These are phyloP conservation scores for Rhinolophus sinicus DNA, from an alignment of 2,113 vertebrate genomes.

Conservation along the genomic window DNA sequence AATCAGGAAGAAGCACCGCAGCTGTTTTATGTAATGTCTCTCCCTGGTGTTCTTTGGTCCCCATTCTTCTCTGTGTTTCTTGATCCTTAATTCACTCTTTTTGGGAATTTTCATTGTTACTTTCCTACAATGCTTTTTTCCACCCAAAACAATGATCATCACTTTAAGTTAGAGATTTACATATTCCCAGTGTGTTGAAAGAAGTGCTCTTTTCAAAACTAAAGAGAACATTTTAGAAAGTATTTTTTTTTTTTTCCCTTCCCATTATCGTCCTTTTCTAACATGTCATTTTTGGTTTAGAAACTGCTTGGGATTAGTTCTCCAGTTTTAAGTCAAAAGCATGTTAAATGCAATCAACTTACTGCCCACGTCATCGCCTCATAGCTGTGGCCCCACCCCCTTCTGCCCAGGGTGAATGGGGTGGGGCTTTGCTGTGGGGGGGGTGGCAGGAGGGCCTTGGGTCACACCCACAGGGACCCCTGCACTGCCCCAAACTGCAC, in stretches of 20 bases:
- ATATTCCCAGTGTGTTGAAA: not conserved
- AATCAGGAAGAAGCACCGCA: not conserved
- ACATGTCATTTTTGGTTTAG: conserved; percentile 65
- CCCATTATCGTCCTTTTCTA: conserved; percentile 65
- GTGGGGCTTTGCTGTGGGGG: not conserved
- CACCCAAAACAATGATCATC: not conserved
- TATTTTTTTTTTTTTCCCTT: not conserved
- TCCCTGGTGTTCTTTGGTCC: not conserved
- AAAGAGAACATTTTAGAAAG: not conserved
- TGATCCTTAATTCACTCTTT: not conserved
- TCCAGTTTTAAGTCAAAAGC: conserved; percentile 62
- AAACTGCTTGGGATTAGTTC: conserved; percentile 71
- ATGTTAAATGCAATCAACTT: conserved; percentile 64
- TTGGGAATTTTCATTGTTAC: not conserved
- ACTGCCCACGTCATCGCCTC: conserved; percentile 49
- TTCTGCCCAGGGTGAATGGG: not conserved
- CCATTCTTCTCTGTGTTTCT: not conserved
- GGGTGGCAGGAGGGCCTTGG: not conserved
- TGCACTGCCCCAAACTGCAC: conserved; percentile 84
- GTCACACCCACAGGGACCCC: not conserved
- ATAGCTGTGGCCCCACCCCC: not conserved
- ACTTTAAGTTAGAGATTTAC: not conserved
- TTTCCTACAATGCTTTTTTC: not conserved
- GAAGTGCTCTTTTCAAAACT: not conserved
- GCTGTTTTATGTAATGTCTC: not conserved